phyloP scores from a whole-genome alignment of 2,797 vertebrate species.

The Paramormyrops hopkinsi region DNA sequence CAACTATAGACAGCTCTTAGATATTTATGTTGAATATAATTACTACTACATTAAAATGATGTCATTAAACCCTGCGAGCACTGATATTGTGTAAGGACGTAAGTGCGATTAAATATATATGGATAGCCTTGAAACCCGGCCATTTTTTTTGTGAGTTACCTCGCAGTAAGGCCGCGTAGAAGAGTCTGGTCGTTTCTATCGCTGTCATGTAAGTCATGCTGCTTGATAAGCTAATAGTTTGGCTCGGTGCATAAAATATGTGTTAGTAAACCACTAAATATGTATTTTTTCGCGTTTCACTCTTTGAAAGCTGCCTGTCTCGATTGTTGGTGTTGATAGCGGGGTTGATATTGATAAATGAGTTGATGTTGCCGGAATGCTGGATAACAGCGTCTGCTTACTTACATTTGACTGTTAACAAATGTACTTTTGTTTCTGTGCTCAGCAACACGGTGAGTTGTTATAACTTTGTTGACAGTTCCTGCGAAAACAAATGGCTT shows the following conservation, averaged over 20 bases:
- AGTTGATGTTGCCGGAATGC: neutral
- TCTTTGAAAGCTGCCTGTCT: neutral
- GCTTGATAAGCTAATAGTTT: neutral
- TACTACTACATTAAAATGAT: neutral
- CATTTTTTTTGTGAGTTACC: neutral
- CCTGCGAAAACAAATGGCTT: neutral
- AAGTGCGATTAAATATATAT: neutral
- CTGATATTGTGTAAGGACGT: neutral
- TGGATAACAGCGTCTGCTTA: neutral
- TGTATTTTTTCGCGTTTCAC: neutral
- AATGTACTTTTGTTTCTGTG: neutral
- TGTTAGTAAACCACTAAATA: neutral
- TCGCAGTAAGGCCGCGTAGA: neutral
- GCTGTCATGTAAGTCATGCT: neutral
- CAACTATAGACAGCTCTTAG: constrained; percentile 33
- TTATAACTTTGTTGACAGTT: neutral
- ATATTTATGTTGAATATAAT: neutral
- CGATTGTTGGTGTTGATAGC: neutral
- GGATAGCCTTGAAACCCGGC: neutral
- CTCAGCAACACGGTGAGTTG: neutral
- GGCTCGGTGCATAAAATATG: neutral
- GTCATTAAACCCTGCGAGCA: neutral
- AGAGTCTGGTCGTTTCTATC: neutral
- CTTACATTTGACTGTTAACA: neutral
- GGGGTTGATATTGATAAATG: neutral